Percentiles rank a stretch among this genome's conserved stretches.
Conservation (phyloP, 30 jellyfish, hydroid and myxozoan genomes). For the Hydra vulgaris region DNA sequence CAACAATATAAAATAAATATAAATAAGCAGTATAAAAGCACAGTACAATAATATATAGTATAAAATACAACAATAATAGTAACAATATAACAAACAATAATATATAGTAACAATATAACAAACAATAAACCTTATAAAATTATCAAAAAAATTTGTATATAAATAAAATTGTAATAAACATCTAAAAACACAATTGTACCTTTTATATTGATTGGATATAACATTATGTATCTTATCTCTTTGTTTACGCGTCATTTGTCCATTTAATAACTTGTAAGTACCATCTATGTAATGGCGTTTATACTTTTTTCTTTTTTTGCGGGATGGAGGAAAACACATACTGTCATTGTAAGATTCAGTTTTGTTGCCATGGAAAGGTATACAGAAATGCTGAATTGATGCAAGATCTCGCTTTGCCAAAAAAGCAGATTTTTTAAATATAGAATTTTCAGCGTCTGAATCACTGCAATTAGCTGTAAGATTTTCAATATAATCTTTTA, state of each 20-base stretch:
- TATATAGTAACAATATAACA: too few species aligned
- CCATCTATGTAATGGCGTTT: conserved; percentile 23
- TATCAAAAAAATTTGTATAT: too few species aligned
- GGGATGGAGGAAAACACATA: conserved; percentile 9
- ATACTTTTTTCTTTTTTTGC: conserved; percentile 15
- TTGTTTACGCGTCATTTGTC: conserved; percentile 10
- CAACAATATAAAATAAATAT: too few species aligned
- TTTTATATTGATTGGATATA: conserved; percentile 5
- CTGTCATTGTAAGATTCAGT: conserved; percentile 88
- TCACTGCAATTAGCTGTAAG: conserved; percentile 54
- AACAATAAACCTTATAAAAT: too few species aligned
- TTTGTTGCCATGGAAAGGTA: conserved; percentile 71
- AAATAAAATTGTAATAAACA: too few species aligned
- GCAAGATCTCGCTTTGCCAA: conserved; percentile 24
- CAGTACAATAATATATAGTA: too few species aligned
- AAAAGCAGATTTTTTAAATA: conserved; percentile 41
- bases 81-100: too few species aligned
- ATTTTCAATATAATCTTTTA: conserved; percentile 71
- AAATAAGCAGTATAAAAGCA: too few species aligned
- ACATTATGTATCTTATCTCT: conserved; percentile 7
- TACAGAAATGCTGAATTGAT: conserved; percentile 23
- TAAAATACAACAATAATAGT: too few species aligned
- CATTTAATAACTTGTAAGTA: not conserved
- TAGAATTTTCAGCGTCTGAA: conserved; percentile 67
- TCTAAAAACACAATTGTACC: not conserved